A percentile compares a stretch with the other conserved stretches of the same genome.
phyloP scores from a whole-genome alignment of 92 coral and sea anemone genomes.

The Virgularia gustaviana region DNA sequence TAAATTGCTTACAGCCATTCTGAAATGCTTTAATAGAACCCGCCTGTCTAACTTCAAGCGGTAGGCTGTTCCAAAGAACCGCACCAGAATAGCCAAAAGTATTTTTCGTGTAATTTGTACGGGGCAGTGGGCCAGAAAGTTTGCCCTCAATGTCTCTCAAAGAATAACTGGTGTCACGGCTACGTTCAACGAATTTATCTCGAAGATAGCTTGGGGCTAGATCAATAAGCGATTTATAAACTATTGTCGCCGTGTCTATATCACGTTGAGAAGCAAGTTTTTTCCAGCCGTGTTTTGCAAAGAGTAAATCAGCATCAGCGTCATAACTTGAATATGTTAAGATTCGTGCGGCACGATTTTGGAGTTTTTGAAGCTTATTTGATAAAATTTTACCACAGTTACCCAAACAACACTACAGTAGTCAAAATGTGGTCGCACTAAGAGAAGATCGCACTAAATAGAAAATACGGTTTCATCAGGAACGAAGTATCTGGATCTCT shows the following conservation, averaged over 20 bases:
- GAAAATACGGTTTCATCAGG: slow-evolving; percentile 38
- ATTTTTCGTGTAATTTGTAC: not conserved
- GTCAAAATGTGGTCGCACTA: slow-evolving; percentile 46
- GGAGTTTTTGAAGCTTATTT: not conserved
- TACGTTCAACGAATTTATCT: slow-evolving; percentile 29
- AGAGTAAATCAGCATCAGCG: slow-evolving; percentile 38
- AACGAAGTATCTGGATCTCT: slow-evolving; percentile 39
- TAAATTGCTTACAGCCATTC: too few relatives aligned
- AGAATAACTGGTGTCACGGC: not conserved
- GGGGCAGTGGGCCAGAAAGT: not conserved
- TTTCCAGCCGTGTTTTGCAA: slow-evolving; percentile 43
- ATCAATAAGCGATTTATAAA: slow-evolving; percentile 48
- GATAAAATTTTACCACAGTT: not conserved
- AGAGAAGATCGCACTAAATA: slow-evolving; percentile 32
- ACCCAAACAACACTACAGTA: slow-evolving; percentile 1
- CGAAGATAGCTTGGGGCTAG: slow-evolving; percentile 44
- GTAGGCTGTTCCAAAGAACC: too few relatives aligned
- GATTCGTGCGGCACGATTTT: not conserved
- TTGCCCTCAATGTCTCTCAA: not conserved
- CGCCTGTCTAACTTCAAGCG: not conserved
- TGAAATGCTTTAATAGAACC: too few relatives aligned
- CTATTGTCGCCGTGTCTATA: slow-evolving; percentile 44
- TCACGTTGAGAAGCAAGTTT: slow-evolving; percentile 30
- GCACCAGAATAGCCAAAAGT: not conserved
- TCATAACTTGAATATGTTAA: not conserved